These are phyloP conservation scores for Cheilosia grossa DNA, from an alignment of 2,888 invertebrate genomes.

Conservation along the genomic window DNA sequence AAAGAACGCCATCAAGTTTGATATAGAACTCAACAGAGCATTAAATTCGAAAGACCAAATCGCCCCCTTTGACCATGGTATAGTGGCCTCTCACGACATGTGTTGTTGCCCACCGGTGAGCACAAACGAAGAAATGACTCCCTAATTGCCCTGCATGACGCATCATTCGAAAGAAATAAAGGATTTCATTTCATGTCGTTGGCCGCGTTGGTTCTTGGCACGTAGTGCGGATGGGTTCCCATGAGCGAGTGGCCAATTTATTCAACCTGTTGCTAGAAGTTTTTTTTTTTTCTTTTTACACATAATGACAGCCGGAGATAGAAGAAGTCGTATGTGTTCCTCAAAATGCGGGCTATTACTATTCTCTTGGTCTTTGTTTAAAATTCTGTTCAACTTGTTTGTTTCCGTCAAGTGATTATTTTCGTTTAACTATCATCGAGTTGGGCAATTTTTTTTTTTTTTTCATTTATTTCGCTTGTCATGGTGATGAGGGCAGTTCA, in stretches of 20 bases:
- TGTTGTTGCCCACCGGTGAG: slow-evolving; percentile 55
- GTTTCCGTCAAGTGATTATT: slow-evolving; percentile 42
- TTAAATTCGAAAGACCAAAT: slow-evolving; percentile 54
- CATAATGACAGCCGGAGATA: slow-evolving; percentile 26
- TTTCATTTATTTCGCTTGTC: slow-evolving; percentile 4
- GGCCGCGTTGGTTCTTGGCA: background rate
- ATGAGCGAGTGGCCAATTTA: slow-evolving; percentile 28
- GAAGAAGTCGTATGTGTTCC: slow-evolving; percentile 2
- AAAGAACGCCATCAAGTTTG: slow-evolving; percentile 24
- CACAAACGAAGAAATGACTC: slow-evolving; percentile 62
- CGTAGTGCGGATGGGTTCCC: slow-evolving; percentile 15
- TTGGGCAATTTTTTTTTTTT: slow-evolving; percentile 7
- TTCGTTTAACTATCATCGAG: slow-evolving; percentile 31
- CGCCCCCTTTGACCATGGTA: slow-evolving; percentile 30
- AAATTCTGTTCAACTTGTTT: slow-evolving; percentile 10
- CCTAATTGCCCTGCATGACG: slow-evolving; percentile 70
- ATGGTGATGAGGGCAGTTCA: slow-evolving; percentile 49
- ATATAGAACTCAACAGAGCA: slow-evolving; percentile 49
- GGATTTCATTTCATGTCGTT: slow-evolving; percentile 36
- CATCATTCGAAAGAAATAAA: slow-evolving; percentile 53
- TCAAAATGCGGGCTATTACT: slow-evolving; percentile 39
- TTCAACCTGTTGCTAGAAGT: slow-evolving; percentile 37
- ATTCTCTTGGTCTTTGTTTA: slow-evolving; percentile 17
- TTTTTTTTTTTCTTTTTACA: background rate
- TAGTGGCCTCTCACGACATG: slow-evolving; percentile 3